Evolutionary conservation across 2,888 invertebrate genomes (phyloP).

Genomic region (Eumacrocentrus americanus): DNA sequence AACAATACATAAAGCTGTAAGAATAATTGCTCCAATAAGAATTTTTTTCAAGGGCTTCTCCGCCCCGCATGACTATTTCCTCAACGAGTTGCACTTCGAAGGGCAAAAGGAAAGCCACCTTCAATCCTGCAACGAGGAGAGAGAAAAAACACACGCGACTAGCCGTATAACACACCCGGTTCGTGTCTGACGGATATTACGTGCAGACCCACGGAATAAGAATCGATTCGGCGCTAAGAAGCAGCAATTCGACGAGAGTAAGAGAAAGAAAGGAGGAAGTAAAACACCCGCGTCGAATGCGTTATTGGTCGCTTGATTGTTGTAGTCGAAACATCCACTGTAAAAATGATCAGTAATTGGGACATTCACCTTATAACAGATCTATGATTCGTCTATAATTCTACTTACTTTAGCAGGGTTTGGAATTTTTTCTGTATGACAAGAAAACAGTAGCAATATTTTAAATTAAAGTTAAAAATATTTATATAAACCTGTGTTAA

Average conservation of each 20-base stretch:
- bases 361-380: no score
- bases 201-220: constrained; percentile 45
- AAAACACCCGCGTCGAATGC: constrained; percentile 24
- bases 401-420: no score
- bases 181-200: constrained; percentile 53
- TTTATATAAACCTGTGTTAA: no score
- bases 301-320: constrained; percentile 32
- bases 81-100: not conserved
- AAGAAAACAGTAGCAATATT: no score
- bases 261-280: constrained; percentile 12
- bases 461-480: no score
- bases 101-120: constrained; percentile 32
- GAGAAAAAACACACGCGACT: constrained; percentile 18
- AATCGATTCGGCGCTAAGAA: constrained; percentile 45
- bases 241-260: constrained; percentile 19
- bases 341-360: no score
- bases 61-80: not conserved
- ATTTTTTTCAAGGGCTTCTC: not conserved
- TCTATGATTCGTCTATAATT: no score
- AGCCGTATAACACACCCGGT: constrained; percentile 39
- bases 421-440: no score
- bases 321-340: constrained; percentile 5
- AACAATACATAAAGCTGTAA: no score
- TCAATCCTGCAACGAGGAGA: not conserved
- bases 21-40: not conserved